phyloP scores from a whole-genome alignment of 1,140 invertebrate species.

The Calephelis nemesis region DNA sequence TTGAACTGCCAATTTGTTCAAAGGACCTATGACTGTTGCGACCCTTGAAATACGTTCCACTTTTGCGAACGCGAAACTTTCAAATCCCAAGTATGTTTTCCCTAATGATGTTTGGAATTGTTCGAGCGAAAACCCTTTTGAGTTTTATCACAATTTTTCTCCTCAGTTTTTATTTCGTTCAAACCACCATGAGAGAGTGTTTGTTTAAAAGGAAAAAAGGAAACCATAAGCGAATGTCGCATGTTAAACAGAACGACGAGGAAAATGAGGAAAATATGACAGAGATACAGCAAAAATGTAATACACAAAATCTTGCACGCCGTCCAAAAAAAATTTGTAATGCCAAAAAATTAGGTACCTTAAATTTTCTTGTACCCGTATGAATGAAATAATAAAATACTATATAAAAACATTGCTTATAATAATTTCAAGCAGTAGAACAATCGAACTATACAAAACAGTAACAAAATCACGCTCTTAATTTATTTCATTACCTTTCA shows the following conservation, averaged over 20 bases:
- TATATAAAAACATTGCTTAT: no score
- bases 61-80: conserved; percentile 40
- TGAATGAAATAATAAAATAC: no score
- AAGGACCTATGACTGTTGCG: conserved; percentile 43
- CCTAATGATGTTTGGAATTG: conserved; percentile 33
- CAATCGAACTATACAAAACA: no score
- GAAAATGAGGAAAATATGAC: background rate
- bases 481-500: no score
- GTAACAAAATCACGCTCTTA: no score
- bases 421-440: no score
- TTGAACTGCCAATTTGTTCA: conserved; percentile 63
- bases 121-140: conserved; percentile 28
- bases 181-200: background rate
- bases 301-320: no score
- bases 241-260: background rate
- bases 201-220: conserved; percentile 1
- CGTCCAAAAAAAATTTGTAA: no score
- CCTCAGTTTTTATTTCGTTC: background rate
- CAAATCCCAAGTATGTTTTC: conserved; percentile 35
- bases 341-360: no score
- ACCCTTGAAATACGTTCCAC: conserved; percentile 45
- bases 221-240: background rate
- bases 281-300: no score
- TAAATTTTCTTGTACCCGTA: no score
- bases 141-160: conserved; percentile 17